These are phyloP conservation scores for Lamprotornis superbus DNA, from an alignment of 2,113 vertebrate species.

Conservation along the genomic window DNA sequence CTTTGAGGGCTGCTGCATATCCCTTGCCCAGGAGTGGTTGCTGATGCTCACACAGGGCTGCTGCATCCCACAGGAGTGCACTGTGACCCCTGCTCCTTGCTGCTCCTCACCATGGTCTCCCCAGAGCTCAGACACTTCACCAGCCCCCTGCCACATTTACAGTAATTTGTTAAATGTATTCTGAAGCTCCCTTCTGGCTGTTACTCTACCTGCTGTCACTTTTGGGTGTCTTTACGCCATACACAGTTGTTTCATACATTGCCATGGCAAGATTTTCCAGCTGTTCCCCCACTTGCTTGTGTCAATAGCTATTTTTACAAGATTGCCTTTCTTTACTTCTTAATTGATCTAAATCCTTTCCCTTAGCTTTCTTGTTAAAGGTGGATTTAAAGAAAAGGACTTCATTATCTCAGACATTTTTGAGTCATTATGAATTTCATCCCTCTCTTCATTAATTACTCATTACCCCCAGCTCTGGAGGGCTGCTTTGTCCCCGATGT, in stretches of 20 bases:
- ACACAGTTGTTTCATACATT: neutral
- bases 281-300: neutral
- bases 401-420: conserved; percentile 64
- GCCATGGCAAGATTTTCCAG: neutral
- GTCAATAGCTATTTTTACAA: conserved; percentile 55
- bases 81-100: neutral
- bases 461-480: conserved; percentile 50
- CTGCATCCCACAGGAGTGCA: neutral
- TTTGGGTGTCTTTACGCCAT: neutral
- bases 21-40: neutral
- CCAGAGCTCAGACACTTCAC: neutral
- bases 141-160: neutral
- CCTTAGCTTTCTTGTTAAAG: conserved; percentile 70
- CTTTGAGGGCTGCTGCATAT: accelerated
- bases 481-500: conserved; percentile 33
- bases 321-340: conserved; percentile 47
- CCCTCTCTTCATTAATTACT: conserved; percentile 62
- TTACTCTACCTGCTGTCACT: neutral
- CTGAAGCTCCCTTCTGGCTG: neutral
- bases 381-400: conserved; percentile 67
- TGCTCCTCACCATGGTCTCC: neutral
- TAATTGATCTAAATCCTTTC: conserved; percentile 73
- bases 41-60: neutral
- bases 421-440: conserved; percentile 62
- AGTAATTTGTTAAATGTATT: neutral